Evolutionary conservation across 2,797 vertebrate genomes (phyloP).

Genomic region (Phrynocephalus vlangalii): DNA sequence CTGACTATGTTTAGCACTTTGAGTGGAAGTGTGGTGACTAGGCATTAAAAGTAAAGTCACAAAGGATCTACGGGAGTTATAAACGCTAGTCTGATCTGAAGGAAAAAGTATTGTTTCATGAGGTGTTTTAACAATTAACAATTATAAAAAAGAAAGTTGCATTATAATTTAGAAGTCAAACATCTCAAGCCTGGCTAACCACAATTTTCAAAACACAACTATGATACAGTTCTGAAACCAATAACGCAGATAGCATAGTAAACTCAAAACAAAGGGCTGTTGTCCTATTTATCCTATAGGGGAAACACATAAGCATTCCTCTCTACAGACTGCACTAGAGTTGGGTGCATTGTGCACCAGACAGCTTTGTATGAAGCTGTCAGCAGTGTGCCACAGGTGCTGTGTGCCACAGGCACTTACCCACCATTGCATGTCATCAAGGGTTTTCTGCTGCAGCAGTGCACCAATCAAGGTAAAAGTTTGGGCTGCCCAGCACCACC

Average conservation of each 20-base stretch:
- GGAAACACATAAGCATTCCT: no score
- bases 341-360: no score
- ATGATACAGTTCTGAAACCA: not conserved
- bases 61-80: not conserved
- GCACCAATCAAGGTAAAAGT: no score
- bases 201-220: not conserved
- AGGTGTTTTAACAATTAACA: not conserved
- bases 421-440: no score
- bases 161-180: not conserved
- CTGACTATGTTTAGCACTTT: not conserved
- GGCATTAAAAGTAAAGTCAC: not conserved
- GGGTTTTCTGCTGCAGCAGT: no score
- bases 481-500: no score
- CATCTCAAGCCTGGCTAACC: not conserved
- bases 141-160: no score
- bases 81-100: not conserved
- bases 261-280: not conserved
- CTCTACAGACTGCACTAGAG: not conserved
- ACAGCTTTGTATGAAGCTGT: no score
- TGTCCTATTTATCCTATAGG: no score
- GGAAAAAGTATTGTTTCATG: not conserved
- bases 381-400: no score
- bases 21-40: not conserved
- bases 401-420: no score
- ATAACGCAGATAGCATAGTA: not conserved